Conservation (phyloP, 30 jellyfish, hydroid and myxozoan genomes). For the Rhopilema esculentum region DNA sequence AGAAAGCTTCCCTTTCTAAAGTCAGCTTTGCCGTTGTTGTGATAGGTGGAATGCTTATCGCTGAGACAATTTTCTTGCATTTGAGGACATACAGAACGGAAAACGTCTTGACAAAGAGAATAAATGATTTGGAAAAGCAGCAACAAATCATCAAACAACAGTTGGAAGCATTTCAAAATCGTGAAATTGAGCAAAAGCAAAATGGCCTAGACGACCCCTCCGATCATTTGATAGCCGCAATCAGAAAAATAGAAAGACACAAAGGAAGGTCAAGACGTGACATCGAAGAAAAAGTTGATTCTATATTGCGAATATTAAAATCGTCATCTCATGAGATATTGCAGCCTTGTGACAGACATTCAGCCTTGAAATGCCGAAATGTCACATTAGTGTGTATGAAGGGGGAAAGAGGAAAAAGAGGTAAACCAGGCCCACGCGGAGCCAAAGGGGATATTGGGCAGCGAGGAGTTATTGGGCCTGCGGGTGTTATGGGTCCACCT, state of each 20-base stretch:
- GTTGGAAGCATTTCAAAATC: not conserved
- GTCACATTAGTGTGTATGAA: constrained; percentile 5
- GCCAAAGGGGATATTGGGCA: constrained; percentile 17
- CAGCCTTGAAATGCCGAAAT: not conserved
- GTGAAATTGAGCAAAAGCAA: not conserved
- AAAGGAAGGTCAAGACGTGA: not conserved
- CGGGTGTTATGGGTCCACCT: constrained; percentile 6
- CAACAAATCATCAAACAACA: not conserved
- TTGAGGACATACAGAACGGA: not conserved
- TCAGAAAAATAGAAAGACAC: not conserved
- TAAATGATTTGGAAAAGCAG: not conserved
- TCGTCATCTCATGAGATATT: not conserved
- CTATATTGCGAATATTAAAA: not conserved
- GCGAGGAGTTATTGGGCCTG: constrained; percentile 3
- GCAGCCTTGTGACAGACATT: not conserved
- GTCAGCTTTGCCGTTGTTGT: not conserved
- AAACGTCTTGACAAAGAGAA: not conserved
- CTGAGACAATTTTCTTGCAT: not conserved
- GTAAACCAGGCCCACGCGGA: constrained; percentile 23
- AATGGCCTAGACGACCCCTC: not conserved
- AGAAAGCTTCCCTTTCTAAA: not conserved
- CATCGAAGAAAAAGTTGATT: not conserved
- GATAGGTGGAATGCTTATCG: not conserved
- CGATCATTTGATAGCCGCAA: not conserved
- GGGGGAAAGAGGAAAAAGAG: constrained; percentile 34